Base-by-base conservation (phyloP, 2,113 vertebrate genomes). In the Cyanocitta stelleri region DNA sequence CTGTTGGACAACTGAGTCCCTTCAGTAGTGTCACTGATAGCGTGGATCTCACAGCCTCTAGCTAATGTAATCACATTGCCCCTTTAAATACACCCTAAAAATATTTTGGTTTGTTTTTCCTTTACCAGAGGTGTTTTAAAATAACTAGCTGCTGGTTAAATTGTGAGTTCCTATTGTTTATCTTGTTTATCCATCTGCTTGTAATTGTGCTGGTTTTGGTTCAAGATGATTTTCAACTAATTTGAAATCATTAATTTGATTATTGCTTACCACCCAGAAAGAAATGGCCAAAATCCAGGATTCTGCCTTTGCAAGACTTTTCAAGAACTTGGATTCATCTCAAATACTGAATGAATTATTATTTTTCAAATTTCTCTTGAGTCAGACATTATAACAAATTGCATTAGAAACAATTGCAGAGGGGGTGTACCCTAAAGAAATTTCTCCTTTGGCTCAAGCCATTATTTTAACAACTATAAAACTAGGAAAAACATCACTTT, bases 161-260 rank as follows among this genome's bases (percentile, higher is more conserved):
- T 52, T 64, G 10, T 35, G 35, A 89, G 46, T 64, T 85, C 44
- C 22, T 77, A 76, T 66, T 89, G 69, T 85, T 90, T 48, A 48
- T 48, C 76, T 61, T 91, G 30, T 85, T 91, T 76, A 85, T 46
- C 66, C 81, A 85, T 91, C 77, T 91, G 79, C 81, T 89, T 96
- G 39, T 49, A 94, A 56, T 75, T 91, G 62, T 52, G 20, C 49
- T 89, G 74, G 68, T 51, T 87, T 95, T 8, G 4, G 39, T 68
- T 87, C 77, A 89, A 73, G 74, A 87, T 64, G 22, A 73, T 85
- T 95, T 92, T 87, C 64, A 85, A 85, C 73, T 94, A 64, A 93
- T 91, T 75, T 82, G 49, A 93, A 95, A 95, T 82, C 16, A 87
- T 82, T 87, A 75, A 87, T 85, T 87, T 69, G 56, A 89, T 82